Evolutionary conservation across 1,140 invertebrate genomes (phyloP).

Genomic region (Drosophila eugracilis): DNA sequence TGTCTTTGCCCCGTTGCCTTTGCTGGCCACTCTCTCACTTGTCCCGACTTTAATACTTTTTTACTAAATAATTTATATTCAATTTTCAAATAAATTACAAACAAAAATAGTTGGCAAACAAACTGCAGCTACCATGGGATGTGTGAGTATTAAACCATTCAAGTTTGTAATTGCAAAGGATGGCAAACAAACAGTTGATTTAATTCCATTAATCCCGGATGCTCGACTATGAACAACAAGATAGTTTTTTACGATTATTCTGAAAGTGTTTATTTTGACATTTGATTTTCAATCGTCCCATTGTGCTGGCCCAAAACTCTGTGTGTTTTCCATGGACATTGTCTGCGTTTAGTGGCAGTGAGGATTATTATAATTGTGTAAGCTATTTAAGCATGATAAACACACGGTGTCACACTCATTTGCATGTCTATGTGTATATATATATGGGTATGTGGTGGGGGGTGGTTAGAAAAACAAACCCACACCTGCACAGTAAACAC

Average conservation of each 20-base stretch:
- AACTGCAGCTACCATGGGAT: constrained; percentile 23
- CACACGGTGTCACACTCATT: constrained; percentile 32
- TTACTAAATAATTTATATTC: constrained; percentile 77
- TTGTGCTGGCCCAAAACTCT: constrained; percentile 1
- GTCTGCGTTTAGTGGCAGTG: constrained; percentile 32
- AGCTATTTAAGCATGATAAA: constrained; percentile 63
- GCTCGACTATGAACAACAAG: constrained; percentile 11
- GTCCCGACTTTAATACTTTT: constrained; percentile 47
- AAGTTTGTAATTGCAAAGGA: not conserved
- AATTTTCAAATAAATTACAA: constrained; percentile 78
- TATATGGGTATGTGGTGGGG: not conserved
- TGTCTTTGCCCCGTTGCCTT: constrained; percentile 26
- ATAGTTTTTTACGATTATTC: not conserved
- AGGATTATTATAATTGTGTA: constrained; percentile 69
- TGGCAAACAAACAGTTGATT: constrained; percentile 24
- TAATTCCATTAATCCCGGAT: constrained; percentile 31
- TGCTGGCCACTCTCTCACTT: not conserved
- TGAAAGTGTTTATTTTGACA: constrained; percentile 21
- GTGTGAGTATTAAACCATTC: not conserved
- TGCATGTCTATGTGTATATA: constrained; percentile 5
- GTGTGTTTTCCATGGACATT: constrained; percentile 8
- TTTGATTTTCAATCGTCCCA: constrained; percentile 35
- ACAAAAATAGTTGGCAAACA: constrained; percentile 64
- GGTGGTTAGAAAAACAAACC: constrained; percentile 11
- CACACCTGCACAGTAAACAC: not conserved